Base-by-base conservation (phyloP, 2,888 invertebrate genomes). In the Phrixothrix hirtus region DNA sequence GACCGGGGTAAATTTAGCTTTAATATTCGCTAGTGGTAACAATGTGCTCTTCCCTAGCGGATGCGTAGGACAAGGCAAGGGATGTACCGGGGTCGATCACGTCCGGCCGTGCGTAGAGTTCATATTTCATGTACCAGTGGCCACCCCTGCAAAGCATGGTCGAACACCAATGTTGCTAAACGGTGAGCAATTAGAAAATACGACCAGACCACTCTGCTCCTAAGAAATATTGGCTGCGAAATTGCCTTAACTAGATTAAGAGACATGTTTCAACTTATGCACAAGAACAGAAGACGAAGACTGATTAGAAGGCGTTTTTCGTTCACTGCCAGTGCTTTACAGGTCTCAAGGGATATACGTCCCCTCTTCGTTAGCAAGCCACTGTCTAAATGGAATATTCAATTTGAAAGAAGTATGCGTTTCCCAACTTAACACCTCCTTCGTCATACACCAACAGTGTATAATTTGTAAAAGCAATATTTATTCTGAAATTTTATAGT, bases 91-190 rank as follows among this genome's bases (percentile, higher is more conserved):
- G 59, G 65, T 61, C 61, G 62, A 61, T 60, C 62, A 61, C 58
- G 56, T 55, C 59, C 65, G 63, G 62, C 62, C 67, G 62, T 68
- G 67, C 68, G 67, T 67, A 61, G 64, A 68, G 65, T 71, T 68
- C 69, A 70, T 72, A 72, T 71, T 71, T 71, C 70, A 72, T 69
- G 67, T 65, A 58, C 66, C 67, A 61, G 59, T 63, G 62, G 57
- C 64, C 64, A 60, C 63, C 65, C 65, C 57, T 36, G 39, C 52
- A 39, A 47, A 44, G 32, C 29, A 39, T 43, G 43, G 38, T 38
- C 44, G 41, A 30, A 16, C 38, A 35, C 34, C 50, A 29, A 43
- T 55, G 57, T 53, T 55, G 54, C 54, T 60, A 59, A 59, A 54
- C 58, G 48, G 39, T 41, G 39, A 52, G 48, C 58, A 60, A 60